phyloP scores from a whole-genome alignment of 1,140 invertebrate species.

The Habropoda laboriosa region DNA sequence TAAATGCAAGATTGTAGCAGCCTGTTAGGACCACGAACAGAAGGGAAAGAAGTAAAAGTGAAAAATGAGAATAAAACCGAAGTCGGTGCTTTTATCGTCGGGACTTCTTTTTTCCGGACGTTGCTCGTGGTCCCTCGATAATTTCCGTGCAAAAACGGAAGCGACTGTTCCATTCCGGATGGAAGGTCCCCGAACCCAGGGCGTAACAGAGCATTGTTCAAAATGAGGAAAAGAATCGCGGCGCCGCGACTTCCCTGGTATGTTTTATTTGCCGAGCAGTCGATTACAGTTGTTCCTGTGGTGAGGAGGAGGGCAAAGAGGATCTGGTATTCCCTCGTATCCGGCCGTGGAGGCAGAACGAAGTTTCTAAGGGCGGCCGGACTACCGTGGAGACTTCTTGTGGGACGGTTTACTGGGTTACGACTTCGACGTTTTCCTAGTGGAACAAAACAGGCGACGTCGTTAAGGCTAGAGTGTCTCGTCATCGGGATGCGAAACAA shows the following conservation, averaged over 20 bases:
- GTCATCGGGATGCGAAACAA: constrained; percentile 10
- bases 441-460: neutral
- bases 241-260: constrained; percentile 42
- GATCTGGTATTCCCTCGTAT: neutral
- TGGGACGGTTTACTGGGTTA: constrained; percentile 26
- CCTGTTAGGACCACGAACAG: neutral
- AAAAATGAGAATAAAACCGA: neutral
- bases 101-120: constrained; percentile 15
- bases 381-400: constrained; percentile 22
- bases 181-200: constrained; percentile 5
- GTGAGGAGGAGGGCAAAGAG: neutral
- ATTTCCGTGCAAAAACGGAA: constrained; percentile 67
- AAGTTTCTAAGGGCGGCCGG: neutral
- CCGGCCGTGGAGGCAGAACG: neutral
- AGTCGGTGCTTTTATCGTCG: constrained; percentile 45
- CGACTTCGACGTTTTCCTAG: constrained; percentile 11
- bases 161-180: constrained; percentile 54
- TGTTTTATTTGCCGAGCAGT: constrained; percentile 51
- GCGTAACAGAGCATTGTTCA: constrained; percentile 50
- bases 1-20: neutral
- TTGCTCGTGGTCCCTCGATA: constrained; percentile 57
- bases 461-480: constrained; percentile 4
- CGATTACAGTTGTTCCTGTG: constrained; percentile 44
- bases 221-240: constrained; percentile 56
- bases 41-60: neutral